phyloP scores from a whole-genome alignment of 2,888 invertebrate genomes.

The Ormyrus rosae region DNA sequence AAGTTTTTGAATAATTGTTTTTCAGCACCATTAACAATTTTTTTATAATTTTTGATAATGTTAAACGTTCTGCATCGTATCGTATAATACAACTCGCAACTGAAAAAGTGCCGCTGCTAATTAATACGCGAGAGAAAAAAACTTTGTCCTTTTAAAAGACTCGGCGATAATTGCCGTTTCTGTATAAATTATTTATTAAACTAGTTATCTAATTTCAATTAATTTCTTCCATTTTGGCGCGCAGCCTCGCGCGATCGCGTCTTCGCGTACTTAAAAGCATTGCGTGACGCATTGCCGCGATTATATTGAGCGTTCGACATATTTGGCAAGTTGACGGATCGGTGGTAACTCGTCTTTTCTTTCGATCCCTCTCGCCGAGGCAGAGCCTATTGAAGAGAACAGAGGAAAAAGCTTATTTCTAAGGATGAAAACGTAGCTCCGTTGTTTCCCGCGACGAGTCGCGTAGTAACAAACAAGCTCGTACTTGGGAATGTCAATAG shows the following conservation, averaged over 20 bases:
- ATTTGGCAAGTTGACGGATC: constrained; percentile 53
- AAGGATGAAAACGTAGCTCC: constrained; percentile 46
- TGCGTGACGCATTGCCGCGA: neutral
- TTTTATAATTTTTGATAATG: too few relatives aligned
- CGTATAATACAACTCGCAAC: too few relatives aligned
- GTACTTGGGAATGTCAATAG: constrained; percentile 41
- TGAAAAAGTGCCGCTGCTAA: too few relatives aligned
- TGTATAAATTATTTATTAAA: constrained; percentile 43
- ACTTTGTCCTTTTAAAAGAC: too few relatives aligned
- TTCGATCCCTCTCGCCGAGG: neutral
- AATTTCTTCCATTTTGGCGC: constrained; percentile 7
- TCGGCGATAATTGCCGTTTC: constrained; percentile 29
- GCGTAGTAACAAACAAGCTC: neutral
- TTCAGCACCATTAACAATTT: too few relatives aligned
- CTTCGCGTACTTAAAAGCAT: neutral
- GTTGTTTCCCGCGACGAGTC: constrained; percentile 48
- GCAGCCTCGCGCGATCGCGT: neutral
- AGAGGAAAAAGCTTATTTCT: constrained; percentile 29
- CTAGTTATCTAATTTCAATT: constrained; percentile 43
- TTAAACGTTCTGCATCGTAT: too few relatives aligned
- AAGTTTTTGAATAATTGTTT: too few relatives aligned
- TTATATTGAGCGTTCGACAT: constrained; percentile 40
- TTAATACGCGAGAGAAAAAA: too few relatives aligned
- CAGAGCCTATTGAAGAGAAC: neutral
- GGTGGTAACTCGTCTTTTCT: constrained; percentile 8